These are phyloP conservation scores for Andrena hattorfiana DNA, from an alignment of 2,888 invertebrate species.

Conservation along the genomic window DNA sequence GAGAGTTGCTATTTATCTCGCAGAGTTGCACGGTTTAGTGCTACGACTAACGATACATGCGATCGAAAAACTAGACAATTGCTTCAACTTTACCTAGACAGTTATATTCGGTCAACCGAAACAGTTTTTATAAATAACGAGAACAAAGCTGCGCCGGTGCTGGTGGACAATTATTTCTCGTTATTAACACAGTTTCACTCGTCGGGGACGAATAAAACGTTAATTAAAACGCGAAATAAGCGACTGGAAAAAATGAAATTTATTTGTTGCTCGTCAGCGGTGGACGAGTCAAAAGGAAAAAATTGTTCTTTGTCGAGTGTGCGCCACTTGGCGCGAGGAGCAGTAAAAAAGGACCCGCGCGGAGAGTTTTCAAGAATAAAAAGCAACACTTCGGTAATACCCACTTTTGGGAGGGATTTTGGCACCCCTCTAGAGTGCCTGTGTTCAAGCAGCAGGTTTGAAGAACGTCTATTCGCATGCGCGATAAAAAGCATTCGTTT, in stretches of 20 bases:
- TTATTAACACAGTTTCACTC: background rate
- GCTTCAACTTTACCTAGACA: background rate
- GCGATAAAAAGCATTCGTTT: background rate
- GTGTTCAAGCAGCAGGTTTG: background rate
- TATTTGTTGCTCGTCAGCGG: background rate
- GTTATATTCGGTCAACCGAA: background rate
- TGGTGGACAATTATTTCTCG: background rate
- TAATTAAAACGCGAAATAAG: background rate
- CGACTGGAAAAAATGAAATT: background rate
- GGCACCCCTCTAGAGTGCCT: background rate
- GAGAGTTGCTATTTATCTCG: background rate
- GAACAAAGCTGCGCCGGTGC: background rate
- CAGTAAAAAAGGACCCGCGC: background rate
- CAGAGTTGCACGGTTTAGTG: background rate
- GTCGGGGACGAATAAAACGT: background rate
- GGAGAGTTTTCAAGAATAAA: background rate
- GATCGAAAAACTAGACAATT: background rate
- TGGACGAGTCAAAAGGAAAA: constrained; percentile 5
- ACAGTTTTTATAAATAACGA: background rate
- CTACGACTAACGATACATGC: background rate
- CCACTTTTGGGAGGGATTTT: background rate
- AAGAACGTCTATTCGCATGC: background rate
- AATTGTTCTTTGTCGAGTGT: constrained; percentile 24
- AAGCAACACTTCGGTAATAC: background rate
- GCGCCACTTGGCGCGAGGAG: background rate